Evolutionary conservation across 2,113 vertebrate species (phyloP).

Genomic region (Callionymus lyra): DNA sequence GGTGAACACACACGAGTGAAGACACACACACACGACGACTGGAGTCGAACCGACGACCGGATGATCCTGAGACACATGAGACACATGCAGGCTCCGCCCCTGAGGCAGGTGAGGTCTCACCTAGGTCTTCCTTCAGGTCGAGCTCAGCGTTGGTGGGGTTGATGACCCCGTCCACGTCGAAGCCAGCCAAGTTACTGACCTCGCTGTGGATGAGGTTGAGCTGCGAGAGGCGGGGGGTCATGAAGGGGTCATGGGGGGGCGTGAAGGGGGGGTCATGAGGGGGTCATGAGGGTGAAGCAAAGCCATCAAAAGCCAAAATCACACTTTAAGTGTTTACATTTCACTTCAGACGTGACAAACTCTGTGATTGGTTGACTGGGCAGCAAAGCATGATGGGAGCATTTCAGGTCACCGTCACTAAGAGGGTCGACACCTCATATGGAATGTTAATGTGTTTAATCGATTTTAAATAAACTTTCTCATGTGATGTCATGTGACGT

Average conservation of each 20-base stretch:
- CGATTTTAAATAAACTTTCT: too few species aligned
- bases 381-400: too few species aligned
- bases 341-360: too few species aligned
- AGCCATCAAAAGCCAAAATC: conserved; percentile 45
- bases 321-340: conserved; percentile 5
- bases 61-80: too few species aligned
- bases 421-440: too few species aligned
- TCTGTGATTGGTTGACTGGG: too few species aligned
- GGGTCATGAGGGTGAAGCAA: conserved; percentile 41
- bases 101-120: too few species aligned
- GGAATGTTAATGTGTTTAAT: too few species aligned
- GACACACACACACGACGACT: not conserved
- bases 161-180: conserved; percentile 99
- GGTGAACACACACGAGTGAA: conserved; percentile 66
- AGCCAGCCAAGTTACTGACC: conserved; percentile 99
- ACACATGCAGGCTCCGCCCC: too few species aligned
- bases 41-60: conserved; percentile 28
- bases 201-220: conserved; percentile 99
- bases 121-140: conserved; percentile 99
- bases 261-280: conserved; percentile 36
- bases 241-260: conserved; percentile 59
- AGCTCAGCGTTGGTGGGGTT: conserved; percentile 99
- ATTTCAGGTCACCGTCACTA: too few species aligned
- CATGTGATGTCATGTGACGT: too few species aligned
- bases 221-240: conserved; percentile 70